Evolutionary conservation across 2,888 invertebrate genomes (phyloP).

Genomic region (Lottia scabra): DNA sequence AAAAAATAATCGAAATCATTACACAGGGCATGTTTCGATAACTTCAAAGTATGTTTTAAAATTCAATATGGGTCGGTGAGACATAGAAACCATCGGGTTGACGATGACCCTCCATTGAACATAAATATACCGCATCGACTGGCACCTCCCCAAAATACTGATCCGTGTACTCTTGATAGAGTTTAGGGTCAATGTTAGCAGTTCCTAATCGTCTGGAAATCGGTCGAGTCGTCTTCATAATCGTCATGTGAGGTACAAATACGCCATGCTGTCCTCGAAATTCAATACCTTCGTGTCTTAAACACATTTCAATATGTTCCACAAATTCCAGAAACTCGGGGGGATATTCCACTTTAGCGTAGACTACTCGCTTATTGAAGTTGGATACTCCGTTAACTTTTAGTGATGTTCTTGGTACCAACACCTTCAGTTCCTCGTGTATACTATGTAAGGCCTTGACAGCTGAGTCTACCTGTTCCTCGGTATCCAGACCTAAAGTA

Average conservation of each 20-base stretch:
- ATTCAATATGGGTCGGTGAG: constrained; percentile 33
- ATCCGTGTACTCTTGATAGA: constrained; percentile 61
- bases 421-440: constrained; percentile 41
- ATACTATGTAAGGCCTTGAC: constrained; percentile 44
- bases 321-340: constrained; percentile 59
- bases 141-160: constrained; percentile 62
- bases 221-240: constrained; percentile 68
- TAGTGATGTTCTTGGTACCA: constrained; percentile 47
- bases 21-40: too few relatives aligned
- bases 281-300: constrained; percentile 58
- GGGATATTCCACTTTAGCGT: constrained; percentile 62
- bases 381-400: constrained; percentile 60
- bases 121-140: constrained; percentile 65
- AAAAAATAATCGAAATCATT: too few relatives aligned
- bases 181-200: constrained; percentile 59
- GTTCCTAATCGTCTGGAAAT: constrained; percentile 56
- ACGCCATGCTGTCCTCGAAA: constrained; percentile 66
- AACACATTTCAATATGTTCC: constrained; percentile 54
- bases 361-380: constrained; percentile 69
- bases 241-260: constrained; percentile 70
- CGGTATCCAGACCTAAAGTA: constrained; percentile 65
- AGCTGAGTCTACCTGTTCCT: constrained; percentile 55
- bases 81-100: constrained; percentile 68
- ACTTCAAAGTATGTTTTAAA: constrained; percentile 15
- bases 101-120: constrained; percentile 64